Percentiles rank a stretch among this genome's conserved stretches.
phyloP scores from a whole-genome alignment of 2,113 vertebrate genomes.

The Tyto alba region DNA sequence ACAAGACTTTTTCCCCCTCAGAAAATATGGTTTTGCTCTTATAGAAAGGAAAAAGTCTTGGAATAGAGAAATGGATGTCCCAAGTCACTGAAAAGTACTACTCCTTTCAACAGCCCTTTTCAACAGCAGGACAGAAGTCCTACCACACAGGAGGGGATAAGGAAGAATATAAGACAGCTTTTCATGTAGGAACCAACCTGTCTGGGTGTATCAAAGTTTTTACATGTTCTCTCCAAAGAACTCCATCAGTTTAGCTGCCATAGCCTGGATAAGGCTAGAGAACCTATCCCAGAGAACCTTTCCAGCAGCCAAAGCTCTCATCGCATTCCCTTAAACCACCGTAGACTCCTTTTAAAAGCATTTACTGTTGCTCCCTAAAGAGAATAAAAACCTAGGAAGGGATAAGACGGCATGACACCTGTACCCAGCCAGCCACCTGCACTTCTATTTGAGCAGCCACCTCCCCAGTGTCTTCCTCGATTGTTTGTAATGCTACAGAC shows the following conservation, averaged over 20 bases:
- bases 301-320: not conserved
- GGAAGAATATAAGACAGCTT: not conserved
- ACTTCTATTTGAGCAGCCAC: not conserved
- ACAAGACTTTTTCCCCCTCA: not conserved
- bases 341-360: not conserved
- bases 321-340: not conserved
- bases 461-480: fast-evolving
- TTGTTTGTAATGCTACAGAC: not conserved
- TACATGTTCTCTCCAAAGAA: not conserved
- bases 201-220: not conserved
- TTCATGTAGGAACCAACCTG: not conserved
- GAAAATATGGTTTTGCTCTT: not conserved
- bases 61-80: not conserved
- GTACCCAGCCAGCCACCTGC: not conserved
- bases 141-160: not conserved
- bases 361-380: not conserved
- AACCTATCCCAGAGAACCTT: not conserved
- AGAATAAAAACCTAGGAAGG: not conserved
- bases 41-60: not conserved
- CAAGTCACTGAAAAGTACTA: not conserved
- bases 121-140: not conserved
- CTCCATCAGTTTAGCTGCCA: not conserved
- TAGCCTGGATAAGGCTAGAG: not conserved
- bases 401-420: not conserved
- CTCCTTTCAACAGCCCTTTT: not conserved